Base-by-base conservation (phyloP, 1,140 invertebrate species). In the Neodiprion fabricii region DNA sequence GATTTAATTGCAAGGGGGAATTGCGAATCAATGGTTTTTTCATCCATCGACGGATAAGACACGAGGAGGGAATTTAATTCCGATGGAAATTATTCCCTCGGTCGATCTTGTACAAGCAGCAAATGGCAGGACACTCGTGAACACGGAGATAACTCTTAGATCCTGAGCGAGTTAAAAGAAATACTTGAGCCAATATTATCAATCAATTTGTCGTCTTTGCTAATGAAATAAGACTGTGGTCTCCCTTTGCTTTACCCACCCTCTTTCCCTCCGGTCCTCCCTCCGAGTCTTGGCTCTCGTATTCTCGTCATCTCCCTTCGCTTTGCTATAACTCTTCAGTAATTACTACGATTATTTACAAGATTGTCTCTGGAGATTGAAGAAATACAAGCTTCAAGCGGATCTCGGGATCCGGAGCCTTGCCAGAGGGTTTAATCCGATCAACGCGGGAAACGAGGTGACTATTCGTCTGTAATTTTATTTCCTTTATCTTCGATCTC, bases 401-500 rank as follows among this genome's bases (percentile, higher is more conserved):
- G n/a, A 17, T 61, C 53, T 17, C 5, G 9, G n/a, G 53, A 8
- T 61, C 53, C 53, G 11, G n/a, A 61, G 53, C 53, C 53, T 61
- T 17, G 11, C 53, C 11, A 61, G 53, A 61, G 28, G 28, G 28
- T 17, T 70, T 80, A 82, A 82, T 82, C 81, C 81, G 75, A 82
- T 82, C 81, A 82, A 75, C 75, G 72, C 2, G 5, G 74, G 72
- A 74, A 79, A 77, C 74, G 76, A 76, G 77, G 76, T 77, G 81
- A 76, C 79, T 78, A 75, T 79, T 78, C 74, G 77, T 78, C 77
- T 79, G 78, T 82, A 79, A 82, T 77, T 80, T 78, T 79, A 21
- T 21, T 21, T 21, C 17, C 17, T 21, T 21, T 21, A 21, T 21
- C 17, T 21, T 21, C 17, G 17, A 21, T 21, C 17, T 21, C 17